Base-by-base conservation (phyloP, 2,797 vertebrate genomes). In the Enteromius afrohamiltoni region DNA sequence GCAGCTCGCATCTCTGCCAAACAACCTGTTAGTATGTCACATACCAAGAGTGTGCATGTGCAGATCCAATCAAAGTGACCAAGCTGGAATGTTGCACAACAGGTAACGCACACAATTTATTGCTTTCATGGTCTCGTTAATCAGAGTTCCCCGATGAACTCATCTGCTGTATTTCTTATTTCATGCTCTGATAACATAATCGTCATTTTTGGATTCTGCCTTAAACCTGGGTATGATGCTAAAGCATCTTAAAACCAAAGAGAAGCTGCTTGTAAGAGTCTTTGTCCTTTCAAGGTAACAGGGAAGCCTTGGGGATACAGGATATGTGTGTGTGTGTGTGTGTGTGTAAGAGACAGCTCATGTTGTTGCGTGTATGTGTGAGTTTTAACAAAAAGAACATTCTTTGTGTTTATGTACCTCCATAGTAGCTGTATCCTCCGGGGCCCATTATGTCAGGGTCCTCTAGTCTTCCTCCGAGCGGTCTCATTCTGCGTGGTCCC, bases 401-500 rank as follows among this genome's bases (percentile, higher is more conserved):
- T 6, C 13, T 8, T 29, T 64, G 29, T 31, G 6, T 55, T n/a
- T n/a, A 77, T 93, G 83, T 92, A 97, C 96, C 96, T 95, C 96
- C 96, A 62, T 97, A 96, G 93, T 97, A 97, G 76, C 94, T 91
- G 77, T 97, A 97, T 45, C 96, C 96, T 13, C 96, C 97, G 0
- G 96, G 96, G 84, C 96, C 96, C 86, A 98, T 91, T 75, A 98
- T 96, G 87, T 98, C 97, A 0, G 96, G 94, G 0, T 97, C 96
- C 88, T 98, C 97, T 89, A 98, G 90, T 45, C 97, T 90, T 84
- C 97, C 96, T 84, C 96, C 97, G 10, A 98, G 92, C 21, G 96
- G 94, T 88, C 97, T 94, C 97, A 98, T 98, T 89, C 97, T 93
- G 84, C 97, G 93, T 0, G 97, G 97, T 34, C 96, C 97, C 86